Evolutionary conservation across 2,797 vertebrate species (phyloP), one percentile per base, ranked within the genome.

Genomic region (Channa striata): DNA sequence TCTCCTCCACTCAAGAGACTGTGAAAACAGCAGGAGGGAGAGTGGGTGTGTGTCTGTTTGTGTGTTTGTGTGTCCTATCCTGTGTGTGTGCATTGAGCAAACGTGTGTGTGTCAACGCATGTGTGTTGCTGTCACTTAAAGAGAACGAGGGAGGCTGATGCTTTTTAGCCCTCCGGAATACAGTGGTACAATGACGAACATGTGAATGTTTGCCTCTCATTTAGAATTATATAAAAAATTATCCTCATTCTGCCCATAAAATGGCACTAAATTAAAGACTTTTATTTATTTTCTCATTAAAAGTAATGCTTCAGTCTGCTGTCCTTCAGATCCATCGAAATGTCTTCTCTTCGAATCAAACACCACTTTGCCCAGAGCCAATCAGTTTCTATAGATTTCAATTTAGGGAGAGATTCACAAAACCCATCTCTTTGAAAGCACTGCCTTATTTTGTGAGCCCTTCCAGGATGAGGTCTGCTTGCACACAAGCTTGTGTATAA

Each of bases 1-100:
- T 90, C 85, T 93, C 81, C 74, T 84, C 73, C 58, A 87, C 88
- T 91, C 87, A 80, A 85, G 90, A 87, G 88, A 90, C 87, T 87
- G 83, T 87, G 84, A 87, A 89, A 89, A 86, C 73, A 42, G 87
- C 83, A 87, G 87, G 86, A 86, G 87, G 80, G 81, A 57, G 72
- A 49, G 68, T 52, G 59, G 36, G 61, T 60, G 60, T 11, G 68
- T 23, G 16, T 39, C 50, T 58, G 19, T 49, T 21, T 72, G 54
- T 68, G 70, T 84, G 68, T 76, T 48, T 75, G 17, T 78, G 64
- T 86, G 69, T 82, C 76, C 73, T 78, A 50, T 79, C 54, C 25
- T 72, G 20, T 75, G 79, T 68, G 59, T 59, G 53, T 11, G 64
- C 69, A 56, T 48, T 34, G 60, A 66, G 63, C 51, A 49, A 72